Percentiles rank a stretch among this genome's conserved stretches.
Evolutionary conservation across 2,888 invertebrate genomes (phyloP).

Genomic region (Lasius fuliginosus): DNA sequence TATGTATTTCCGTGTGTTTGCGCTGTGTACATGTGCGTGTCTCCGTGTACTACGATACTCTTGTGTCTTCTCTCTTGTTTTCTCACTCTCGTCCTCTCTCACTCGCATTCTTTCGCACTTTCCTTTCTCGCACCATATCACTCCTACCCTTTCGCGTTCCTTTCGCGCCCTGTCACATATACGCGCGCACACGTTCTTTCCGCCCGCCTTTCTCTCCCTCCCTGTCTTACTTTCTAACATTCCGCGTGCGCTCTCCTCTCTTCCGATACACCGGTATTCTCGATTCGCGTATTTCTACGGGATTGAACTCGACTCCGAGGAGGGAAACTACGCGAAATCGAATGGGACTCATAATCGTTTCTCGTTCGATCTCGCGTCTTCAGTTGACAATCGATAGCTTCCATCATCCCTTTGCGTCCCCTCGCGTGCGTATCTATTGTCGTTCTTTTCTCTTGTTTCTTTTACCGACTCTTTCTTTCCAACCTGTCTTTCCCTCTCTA

Average conservation of each 20-base stretch:
- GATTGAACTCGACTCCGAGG: conserved; percentile 19
- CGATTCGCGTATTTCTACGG: conserved; percentile 14
- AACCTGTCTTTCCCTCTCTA: conserved; percentile 17
- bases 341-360: neutral
- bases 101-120: conserved; percentile 64
- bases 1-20: conserved; percentile 77
- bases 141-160: conserved; percentile 14
- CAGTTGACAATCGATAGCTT: conserved; percentile 9
- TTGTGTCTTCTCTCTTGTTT: conserved; percentile 76
- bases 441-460: conserved; percentile 15
- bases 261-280: conserved; percentile 6
- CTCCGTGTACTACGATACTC: conserved; percentile 83
- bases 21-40: conserved; percentile 71
- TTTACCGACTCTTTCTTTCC: conserved; percentile 52
- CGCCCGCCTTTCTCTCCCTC: conserved; percentile 38
- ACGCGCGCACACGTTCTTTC: conserved; percentile 23
- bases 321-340: conserved; percentile 40
- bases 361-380: conserved; percentile 29
- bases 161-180: conserved; percentile 14
- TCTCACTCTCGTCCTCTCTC: conserved; percentile 54
- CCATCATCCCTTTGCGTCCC: conserved; percentile 18
- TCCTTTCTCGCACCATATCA: conserved; percentile 58
- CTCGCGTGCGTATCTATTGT: conserved; percentile 39
- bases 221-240: conserved; percentile 24
- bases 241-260: conserved; percentile 38